phyloP scores from a whole-genome alignment of 2,113 vertebrate species.

The Xyrauchen texanus region DNA sequence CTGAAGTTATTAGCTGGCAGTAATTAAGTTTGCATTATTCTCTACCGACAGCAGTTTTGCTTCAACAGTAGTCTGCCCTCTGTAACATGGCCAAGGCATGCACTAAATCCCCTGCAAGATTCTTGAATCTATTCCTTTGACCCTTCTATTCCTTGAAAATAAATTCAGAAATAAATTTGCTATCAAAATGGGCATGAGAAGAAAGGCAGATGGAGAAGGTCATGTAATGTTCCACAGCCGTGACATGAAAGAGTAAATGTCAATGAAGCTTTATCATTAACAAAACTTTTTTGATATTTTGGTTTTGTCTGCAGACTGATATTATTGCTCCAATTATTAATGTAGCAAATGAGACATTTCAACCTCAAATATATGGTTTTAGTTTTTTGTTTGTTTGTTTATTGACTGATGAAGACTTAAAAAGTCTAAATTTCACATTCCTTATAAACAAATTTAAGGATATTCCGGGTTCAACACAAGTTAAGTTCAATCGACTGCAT shows the following conservation, averaged over 20 bases:
- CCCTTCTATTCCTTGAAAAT: constrained; percentile 46
- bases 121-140: constrained; percentile 34
- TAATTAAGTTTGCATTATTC: constrained; percentile 76
- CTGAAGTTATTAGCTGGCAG: constrained; percentile 72
- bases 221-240: background rate
- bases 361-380: too few species aligned
- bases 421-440: too few species aligned
- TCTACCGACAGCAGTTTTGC: constrained; percentile 55
- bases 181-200: constrained; percentile 28
- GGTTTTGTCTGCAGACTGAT: background rate
- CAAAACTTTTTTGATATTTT: background rate
- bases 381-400: too few species aligned
- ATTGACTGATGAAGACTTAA: too few species aligned
- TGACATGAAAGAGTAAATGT: background rate
- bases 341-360: too few species aligned
- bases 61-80: constrained; percentile 51
- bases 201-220: constrained; percentile 42
- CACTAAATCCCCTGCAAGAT: constrained; percentile 42
- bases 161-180: constrained; percentile 47
- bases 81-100: constrained; percentile 21
- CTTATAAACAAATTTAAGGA: too few species aligned
- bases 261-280: background rate
- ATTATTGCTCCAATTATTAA: too few species aligned
- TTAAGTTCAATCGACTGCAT: too few species aligned
- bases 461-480: too few species aligned